Percentiles rank a stretch among this genome's conserved stretches.
Evolutionary conservation across 2,113 vertebrate genomes (phyloP).

Genomic region (Callaeas wilsoni): DNA sequence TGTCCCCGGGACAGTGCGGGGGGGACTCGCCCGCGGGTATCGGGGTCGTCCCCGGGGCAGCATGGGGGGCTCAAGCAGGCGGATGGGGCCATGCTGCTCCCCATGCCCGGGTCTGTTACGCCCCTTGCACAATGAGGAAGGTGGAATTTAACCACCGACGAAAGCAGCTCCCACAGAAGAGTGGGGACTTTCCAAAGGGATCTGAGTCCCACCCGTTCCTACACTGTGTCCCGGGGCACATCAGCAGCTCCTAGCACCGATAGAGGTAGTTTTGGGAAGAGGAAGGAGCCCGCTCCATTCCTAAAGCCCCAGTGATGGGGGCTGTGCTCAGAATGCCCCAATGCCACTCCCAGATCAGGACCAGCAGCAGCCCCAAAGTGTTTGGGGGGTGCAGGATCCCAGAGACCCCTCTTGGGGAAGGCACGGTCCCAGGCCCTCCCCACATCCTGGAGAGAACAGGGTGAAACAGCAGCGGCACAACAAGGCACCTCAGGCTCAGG

Average conservation of each 20-base stretch:
- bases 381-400: rapidly evolving
- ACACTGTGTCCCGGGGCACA: rapidly evolving
- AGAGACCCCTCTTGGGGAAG: not conserved
- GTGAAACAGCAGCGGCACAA: not conserved
- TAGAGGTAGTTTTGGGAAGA: not conserved
- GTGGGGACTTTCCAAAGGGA: not conserved
- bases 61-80: not conserved
- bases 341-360: rapidly evolving
- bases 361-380: rapidly evolving
- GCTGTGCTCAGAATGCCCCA: not conserved
- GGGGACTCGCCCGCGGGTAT: not conserved
- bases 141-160: rapidly evolving
- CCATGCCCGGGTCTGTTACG: not conserved
- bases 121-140: not conserved
- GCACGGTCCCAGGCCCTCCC: not conserved
- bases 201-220: not conserved
- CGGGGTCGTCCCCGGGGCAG: not conserved
- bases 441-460: rapidly evolving
- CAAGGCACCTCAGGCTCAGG: not conserved
- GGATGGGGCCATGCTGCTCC: not conserved
- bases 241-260: rapidly evolving
- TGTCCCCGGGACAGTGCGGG: not conserved
- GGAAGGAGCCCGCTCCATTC: not conserved
- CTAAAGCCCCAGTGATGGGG: not conserved
- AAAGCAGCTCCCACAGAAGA: rapidly evolving